A percentile compares a stretch with the other conserved stretches of the same genome.
These are phyloP conservation scores for Apodemia duryi DNA, from an alignment of 2,888 invertebrate species.

Conservation along the genomic window DNA sequence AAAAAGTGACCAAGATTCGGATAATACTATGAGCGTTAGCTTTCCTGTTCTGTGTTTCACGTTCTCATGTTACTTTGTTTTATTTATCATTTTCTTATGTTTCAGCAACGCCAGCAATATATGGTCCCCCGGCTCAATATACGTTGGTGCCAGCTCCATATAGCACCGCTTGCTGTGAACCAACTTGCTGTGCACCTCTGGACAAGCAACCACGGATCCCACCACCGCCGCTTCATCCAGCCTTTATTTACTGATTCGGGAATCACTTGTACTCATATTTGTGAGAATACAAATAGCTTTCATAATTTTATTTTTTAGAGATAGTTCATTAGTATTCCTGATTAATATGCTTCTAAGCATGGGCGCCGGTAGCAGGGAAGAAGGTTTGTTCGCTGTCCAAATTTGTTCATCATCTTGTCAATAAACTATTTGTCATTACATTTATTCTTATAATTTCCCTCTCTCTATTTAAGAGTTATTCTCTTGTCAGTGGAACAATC, in stretches of 20 bases:
- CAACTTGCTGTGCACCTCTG: constrained; percentile 62
- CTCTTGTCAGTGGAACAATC: too few species aligned
- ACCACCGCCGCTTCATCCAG: constrained; percentile 65
- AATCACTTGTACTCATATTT: not conserved
- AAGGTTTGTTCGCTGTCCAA: too few species aligned
- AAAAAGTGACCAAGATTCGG: too few species aligned
- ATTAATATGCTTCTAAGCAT: too few species aligned
- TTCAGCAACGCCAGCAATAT: constrained; percentile 62
- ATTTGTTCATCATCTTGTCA: too few species aligned
- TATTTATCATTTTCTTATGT: constrained; percentile 20
- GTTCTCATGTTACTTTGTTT: too few species aligned
- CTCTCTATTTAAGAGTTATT: too few species aligned
- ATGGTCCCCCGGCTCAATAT: constrained; percentile 65
- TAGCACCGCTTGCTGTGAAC: constrained; percentile 62
- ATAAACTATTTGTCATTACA: too few species aligned
- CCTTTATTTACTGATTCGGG: constrained; percentile 63
- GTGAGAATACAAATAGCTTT: not conserved
- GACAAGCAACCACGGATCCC: constrained; percentile 66
- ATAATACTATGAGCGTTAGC: too few species aligned
- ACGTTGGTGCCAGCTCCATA: constrained; percentile 64
- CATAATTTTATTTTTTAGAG: not conserved
- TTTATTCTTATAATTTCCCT: too few species aligned
- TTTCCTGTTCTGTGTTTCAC: too few species aligned
- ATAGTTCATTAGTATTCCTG: not conserved
- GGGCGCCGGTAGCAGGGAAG: too few species aligned